Conservation (phyloP, 2,888 invertebrate genomes). For the Uloborus plumipes region DNA sequence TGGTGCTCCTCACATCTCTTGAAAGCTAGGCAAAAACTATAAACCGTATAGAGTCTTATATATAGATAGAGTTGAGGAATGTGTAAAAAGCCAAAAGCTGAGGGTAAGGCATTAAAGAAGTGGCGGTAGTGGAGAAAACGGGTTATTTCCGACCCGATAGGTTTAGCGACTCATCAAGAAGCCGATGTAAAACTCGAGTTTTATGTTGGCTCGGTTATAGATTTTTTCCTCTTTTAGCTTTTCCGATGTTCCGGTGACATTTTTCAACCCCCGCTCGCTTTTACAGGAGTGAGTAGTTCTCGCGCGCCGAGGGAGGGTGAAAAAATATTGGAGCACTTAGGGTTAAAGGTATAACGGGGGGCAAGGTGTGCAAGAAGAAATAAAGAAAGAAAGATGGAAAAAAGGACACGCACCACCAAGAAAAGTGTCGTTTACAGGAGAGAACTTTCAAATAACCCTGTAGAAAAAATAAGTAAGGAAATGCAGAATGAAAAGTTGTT, state of each 20-base stretch:
- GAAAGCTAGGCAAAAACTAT: constrained; percentile 43
- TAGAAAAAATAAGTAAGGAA: constrained; percentile 2
- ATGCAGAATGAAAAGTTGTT: constrained; percentile 60
- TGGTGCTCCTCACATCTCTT: constrained; percentile 45
- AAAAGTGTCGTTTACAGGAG: constrained; percentile 62
- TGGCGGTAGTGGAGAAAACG: constrained; percentile 51
- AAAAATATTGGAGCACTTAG: constrained; percentile 63
- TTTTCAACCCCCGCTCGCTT: constrained; percentile 37
- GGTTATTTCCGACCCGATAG: constrained; percentile 64
- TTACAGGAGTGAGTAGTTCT: constrained; percentile 60
- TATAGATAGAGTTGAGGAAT: constrained; percentile 23
- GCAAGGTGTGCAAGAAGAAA: constrained; percentile 17
- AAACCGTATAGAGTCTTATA: constrained; percentile 45
- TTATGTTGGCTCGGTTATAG: constrained; percentile 60
- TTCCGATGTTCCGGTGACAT: constrained; percentile 30
- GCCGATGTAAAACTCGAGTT: constrained; percentile 60
- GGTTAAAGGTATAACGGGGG: constrained; percentile 57
- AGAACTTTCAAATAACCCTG: constrained; percentile 61
- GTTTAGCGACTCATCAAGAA: constrained; percentile 62
- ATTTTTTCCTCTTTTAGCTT: constrained; percentile 35
- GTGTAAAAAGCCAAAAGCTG: constrained; percentile 9
- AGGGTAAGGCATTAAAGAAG: constrained; percentile 45
- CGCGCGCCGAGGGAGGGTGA: constrained; percentile 42
- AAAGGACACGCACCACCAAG: constrained; percentile 44
- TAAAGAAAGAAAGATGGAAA: constrained; percentile 22